Evolutionary conservation across 2,888 invertebrate species (phyloP).

Genomic region (Eueremaeus valkanovi): DNA sequence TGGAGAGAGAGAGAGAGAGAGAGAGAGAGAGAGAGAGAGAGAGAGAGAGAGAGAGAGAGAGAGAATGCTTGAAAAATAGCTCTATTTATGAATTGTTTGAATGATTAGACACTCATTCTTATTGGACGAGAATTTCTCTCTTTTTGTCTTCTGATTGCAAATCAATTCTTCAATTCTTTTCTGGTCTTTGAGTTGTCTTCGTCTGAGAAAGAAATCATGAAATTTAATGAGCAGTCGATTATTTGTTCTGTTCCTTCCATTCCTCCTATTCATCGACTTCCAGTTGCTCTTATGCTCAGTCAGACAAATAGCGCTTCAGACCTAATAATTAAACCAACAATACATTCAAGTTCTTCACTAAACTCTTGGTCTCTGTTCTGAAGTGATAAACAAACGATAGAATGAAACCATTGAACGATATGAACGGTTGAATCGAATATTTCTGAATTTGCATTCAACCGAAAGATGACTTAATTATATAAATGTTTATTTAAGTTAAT

Average conservation of each 20-base stretch:
- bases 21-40: too few relatives aligned
- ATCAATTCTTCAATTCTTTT: neutral
- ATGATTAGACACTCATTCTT: neutral
- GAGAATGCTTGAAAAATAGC: neutral
- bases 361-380: neutral
- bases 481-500: too few relatives aligned
- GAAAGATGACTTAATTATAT: too few relatives aligned
- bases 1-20: too few relatives aligned
- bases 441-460: too few relatives aligned
- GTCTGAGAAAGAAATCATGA: neutral
- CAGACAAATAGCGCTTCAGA: neutral
- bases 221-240: neutral
- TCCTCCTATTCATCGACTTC: neutral
- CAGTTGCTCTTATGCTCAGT: neutral
- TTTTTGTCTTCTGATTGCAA: neutral
- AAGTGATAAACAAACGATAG: neutral
- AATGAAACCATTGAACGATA: neutral
- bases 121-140: neutral
- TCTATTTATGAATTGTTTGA: neutral
- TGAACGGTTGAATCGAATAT: neutral
- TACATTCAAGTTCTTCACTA: neutral
- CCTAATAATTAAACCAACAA: neutral
- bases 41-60: neutral
- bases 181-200: neutral
- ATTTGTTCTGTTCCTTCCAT: neutral